Conservation (phyloP, 2,888 invertebrate genomes). For the Rhagonycha lutea region DNA sequence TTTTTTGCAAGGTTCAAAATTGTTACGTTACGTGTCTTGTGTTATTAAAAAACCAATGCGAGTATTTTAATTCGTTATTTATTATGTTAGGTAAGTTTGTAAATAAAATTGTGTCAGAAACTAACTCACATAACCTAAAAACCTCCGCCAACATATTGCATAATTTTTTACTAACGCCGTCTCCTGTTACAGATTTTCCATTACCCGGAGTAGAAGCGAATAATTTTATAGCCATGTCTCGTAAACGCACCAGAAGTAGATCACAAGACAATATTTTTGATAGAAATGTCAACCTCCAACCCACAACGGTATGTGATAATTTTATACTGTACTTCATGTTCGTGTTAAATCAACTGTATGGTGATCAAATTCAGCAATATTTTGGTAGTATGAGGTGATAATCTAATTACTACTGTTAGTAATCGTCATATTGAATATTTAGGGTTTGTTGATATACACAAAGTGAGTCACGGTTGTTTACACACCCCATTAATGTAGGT, state of each 20-base stretch:
- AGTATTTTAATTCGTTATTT: background rate
- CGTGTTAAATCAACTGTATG: background rate
- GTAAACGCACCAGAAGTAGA: constrained; percentile 53
- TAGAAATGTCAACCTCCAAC: constrained; percentile 10
- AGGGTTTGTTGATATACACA: background rate
- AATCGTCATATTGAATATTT: background rate
- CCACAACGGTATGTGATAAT: constrained; percentile 18
- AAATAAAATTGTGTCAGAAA: background rate
- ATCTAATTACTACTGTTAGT: background rate
- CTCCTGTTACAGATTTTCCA: constrained; percentile 16
- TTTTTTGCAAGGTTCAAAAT: background rate
- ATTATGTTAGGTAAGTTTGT: background rate
- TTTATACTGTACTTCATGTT: background rate
- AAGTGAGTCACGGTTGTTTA: background rate
- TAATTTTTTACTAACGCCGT: background rate
- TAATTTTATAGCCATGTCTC: constrained; percentile 45
- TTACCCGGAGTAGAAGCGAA: constrained; percentile 7
- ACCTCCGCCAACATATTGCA: background rate
- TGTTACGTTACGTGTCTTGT: background rate
- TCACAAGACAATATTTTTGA: constrained; percentile 45
- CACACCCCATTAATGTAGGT: background rate
- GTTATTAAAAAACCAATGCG: background rate
- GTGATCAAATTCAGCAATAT: background rate
- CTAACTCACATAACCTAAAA: background rate
- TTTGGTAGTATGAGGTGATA: background rate